Percentiles rank a stretch among this genome's conserved stretches.
Conservation (phyloP, 2,888 invertebrate genomes). For the Norana najaformis region DNA sequence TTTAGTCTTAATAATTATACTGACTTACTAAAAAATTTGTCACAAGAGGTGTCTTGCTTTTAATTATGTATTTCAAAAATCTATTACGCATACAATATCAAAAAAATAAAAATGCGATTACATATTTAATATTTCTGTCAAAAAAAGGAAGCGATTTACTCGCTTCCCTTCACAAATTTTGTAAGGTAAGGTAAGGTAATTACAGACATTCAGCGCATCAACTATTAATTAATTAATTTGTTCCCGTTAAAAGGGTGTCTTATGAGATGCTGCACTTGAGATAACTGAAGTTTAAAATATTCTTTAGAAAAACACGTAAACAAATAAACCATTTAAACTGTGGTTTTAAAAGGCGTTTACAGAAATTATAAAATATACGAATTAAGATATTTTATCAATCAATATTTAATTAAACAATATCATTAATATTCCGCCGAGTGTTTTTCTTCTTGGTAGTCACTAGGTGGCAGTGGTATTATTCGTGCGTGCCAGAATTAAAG, state of each 20-base stretch:
- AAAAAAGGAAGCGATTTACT: too few relatives aligned
- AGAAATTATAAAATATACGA: neutral
- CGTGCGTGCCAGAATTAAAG: too few relatives aligned
- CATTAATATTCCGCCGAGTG: neutral
- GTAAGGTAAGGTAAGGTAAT: too few relatives aligned
- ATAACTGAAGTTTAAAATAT: neutral
- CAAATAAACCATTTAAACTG: neutral
- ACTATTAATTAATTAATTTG: neutral
- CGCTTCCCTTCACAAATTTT: too few relatives aligned
- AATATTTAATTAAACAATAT: neutral
- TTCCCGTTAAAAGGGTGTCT: neutral
- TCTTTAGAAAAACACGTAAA: neutral
- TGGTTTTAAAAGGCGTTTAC: neutral
- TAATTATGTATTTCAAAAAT: too few relatives aligned
- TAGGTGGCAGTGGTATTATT: neutral
- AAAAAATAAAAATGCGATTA: too few relatives aligned
- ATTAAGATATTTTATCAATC: conserved; percentile 13
- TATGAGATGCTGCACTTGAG: neutral
- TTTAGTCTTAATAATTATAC: too few relatives aligned
- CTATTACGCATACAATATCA: too few relatives aligned
- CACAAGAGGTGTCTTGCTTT: too few relatives aligned
- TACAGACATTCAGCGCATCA: too few relatives aligned
- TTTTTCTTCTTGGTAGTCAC: neutral
- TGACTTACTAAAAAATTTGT: too few relatives aligned
- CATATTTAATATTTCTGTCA: too few relatives aligned